A percentile compares a stretch with the other conserved stretches of the same genome.
These are phyloP conservation scores for Gymnoscopelus braueri DNA, from an alignment of 2,797 vertebrate species.

Conservation along the genomic window DNA sequence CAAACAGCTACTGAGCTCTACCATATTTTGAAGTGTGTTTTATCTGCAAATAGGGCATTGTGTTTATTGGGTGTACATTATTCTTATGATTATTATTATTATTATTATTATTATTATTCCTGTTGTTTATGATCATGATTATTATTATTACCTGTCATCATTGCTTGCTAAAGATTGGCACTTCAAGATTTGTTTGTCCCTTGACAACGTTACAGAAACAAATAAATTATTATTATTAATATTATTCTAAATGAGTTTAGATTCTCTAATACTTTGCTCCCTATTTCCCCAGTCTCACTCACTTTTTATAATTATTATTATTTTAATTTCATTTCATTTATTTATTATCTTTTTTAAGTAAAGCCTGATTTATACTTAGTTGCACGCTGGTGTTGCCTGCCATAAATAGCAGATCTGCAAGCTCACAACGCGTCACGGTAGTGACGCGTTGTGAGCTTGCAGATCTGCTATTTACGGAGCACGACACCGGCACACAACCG, in stretches of 20 bases:
- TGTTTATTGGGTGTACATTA: slow-evolving; percentile 80
- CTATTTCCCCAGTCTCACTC: slow-evolving; percentile 15
- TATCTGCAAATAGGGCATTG: slow-evolving; percentile 82
- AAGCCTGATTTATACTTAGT: no score
- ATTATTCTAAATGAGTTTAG: slow-evolving; percentile 70
- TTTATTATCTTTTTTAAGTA: slow-evolving; percentile 14
- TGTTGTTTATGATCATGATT: slow-evolving; percentile 62
- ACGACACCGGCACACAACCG: no score
- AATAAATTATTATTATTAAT: slow-evolving; percentile 83
- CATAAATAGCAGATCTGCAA: no score
- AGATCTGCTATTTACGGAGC: no score
- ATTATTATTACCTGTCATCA: slow-evolving; percentile 83
- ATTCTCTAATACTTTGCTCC: slow-evolving; percentile 60
- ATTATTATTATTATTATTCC: slow-evolving; percentile 6
- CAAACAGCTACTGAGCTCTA: slow-evolving; percentile 70
- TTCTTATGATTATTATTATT: slow-evolving; percentile 76
- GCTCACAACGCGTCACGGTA: no score
- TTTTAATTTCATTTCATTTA: slow-evolving; percentile 39
- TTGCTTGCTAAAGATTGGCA: slow-evolving; percentile 84
- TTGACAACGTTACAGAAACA: slow-evolving; percentile 76
- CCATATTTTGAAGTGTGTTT: slow-evolving; percentile 81
- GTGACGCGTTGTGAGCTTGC: no score
- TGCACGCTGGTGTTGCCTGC: no score
- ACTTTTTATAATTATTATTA: slow-evolving; percentile 26
- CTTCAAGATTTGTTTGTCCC: slow-evolving; percentile 79